Base-by-base conservation (phyloP, 2,888 invertebrate species). In the Biston stratarius region DNA sequence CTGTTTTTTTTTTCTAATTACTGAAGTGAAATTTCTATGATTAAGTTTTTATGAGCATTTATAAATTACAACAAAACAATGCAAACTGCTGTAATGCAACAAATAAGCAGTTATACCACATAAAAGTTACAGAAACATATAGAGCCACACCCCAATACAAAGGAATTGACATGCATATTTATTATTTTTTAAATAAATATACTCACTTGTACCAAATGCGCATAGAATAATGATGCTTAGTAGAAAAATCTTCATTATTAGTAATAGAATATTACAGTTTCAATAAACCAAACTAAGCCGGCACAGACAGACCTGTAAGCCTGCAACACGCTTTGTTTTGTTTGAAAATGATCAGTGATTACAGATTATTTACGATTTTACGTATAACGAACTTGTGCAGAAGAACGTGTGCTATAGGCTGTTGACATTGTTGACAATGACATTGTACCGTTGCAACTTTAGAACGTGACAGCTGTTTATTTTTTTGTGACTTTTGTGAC, bases 121-220 rank as follows among this genome's bases (percentile, higher is more conserved):
- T 49, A 24, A 12, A 10, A 34, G 9, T 14, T 34, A 10, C 9
- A 24, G 24, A 24, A 24, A 24, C 38, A 5, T 38, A n/a, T n/a
- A n/a, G 38, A 64, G 65, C 74, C 74, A 74, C 74, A 72, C 72
- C 74, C 70, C 12, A 42, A 12, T n/a, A 10, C 8, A 9, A 33
- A 6, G 5, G 24, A 24, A 11, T 14, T n/a, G 33, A 8, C 38
- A 49, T 42, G 0, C n/a, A 33, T 14, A 45, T n/a, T n/a, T n/a
- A n/a, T 7, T 24, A 12, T 40, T 7, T 24, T 52, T 15, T 3
- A 42, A n/a, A 64, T 58, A 61, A 10, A 51, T 9, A n/a, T 51
- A 68, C 70, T 66, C 45, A 74, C 74, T 72, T 52, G 67, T 64
- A 49, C 66, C 60, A 45, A 47, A 62, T 24, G 66, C 47, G 34